Base-by-base conservation (phyloP, 2,888 invertebrate genomes). In the Netelia melanura region DNA sequence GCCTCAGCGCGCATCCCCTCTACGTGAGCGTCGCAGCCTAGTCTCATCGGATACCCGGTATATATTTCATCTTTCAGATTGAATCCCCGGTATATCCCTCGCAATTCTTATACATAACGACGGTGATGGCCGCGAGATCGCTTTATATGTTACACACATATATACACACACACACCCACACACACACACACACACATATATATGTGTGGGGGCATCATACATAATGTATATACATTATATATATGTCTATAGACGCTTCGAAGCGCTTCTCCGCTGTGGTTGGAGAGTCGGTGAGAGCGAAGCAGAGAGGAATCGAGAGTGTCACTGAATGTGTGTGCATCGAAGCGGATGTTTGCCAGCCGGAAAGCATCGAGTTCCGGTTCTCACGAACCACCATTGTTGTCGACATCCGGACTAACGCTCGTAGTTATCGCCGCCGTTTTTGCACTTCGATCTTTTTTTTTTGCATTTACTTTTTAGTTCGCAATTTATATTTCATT, bases 291-390 rank as follows among this genome's bases (percentile, higher is more conserved):
- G 56, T 48, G 30, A 70, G 44, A 25, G 30, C 52, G 23, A 61
- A 11, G 11, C 14, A 44, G 56, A 81, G 75, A 62, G 14, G 70
- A 71, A 71, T 79, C 70, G 70, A 79, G 64, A 85, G 81, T 78
- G 70, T 78, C 78, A 70, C 78, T 62, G 84, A 77, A 78, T 81
- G 81, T 78, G 81, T 78, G 81, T 68, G 70, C 81, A 70, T 75
- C 64, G 64, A 65, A 81, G 81, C 84, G 84, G 78, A 85, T 85
- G 84, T 85, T 81, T 75, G 81, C 84, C 74, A 81, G 84, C 84
- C 84, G 78, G 84, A 81, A 85, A 85, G 84, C 81, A 78, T 72
- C 78, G 64, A 75, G 70, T 85, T 85, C 84, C 84, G 84, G 84
- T 85, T 81, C 84, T 85, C 84, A 85, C 84, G 84, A 78, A 65